A percentile compares a stretch with the other conserved stretches of the same genome.
These are phyloP conservation scores for Hyla sarda DNA, from an alignment of 2,113 vertebrate genomes.

Conservation along the genomic window DNA sequence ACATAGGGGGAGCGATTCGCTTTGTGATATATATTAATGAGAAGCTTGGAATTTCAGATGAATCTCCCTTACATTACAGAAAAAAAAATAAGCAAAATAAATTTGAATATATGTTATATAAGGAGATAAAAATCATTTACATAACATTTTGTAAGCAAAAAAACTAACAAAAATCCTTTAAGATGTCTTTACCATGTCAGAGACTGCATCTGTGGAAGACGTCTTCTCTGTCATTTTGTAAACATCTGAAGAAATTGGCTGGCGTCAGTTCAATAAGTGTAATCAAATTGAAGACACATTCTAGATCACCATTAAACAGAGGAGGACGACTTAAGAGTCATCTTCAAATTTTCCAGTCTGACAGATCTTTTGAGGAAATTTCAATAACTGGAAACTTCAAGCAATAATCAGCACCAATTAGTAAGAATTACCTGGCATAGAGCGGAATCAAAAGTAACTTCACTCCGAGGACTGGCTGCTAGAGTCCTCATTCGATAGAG, in stretches of 20 bases:
- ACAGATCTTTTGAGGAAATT: slow-evolving; percentile 14
- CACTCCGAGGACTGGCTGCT: not conserved
- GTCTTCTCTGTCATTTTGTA: not conserved
- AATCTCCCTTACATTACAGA: not conserved
- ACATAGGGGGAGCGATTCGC: too few relatives aligned
- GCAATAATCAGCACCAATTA: slow-evolving; percentile 11
- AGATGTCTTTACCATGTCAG: not conserved
- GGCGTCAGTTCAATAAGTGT: not conserved
- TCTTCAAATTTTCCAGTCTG: slow-evolving; percentile 24
- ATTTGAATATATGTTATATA: not conserved
- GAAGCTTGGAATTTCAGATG: not conserved
- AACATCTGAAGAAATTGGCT: slow-evolving; percentile 27
- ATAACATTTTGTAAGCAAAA: not conserved
- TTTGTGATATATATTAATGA: too few relatives aligned
- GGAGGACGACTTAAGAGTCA: slow-evolving; percentile 15
- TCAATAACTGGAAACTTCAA: slow-evolving; percentile 21
- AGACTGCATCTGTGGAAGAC: not conserved
- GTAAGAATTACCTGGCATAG: slow-evolving; percentile 2
- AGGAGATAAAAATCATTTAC: not conserved
- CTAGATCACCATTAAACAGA: not conserved
- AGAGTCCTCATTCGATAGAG: not conserved
- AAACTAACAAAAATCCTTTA: not conserved
- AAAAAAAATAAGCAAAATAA: not conserved
- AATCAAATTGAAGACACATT: not conserved
- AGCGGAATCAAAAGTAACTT: not conserved